A percentile compares a stretch with the other conserved stretches of the same genome.
Evolutionary conservation across 2,888 invertebrate genomes (phyloP).

Genomic region (Melanophora roralis): DNA sequence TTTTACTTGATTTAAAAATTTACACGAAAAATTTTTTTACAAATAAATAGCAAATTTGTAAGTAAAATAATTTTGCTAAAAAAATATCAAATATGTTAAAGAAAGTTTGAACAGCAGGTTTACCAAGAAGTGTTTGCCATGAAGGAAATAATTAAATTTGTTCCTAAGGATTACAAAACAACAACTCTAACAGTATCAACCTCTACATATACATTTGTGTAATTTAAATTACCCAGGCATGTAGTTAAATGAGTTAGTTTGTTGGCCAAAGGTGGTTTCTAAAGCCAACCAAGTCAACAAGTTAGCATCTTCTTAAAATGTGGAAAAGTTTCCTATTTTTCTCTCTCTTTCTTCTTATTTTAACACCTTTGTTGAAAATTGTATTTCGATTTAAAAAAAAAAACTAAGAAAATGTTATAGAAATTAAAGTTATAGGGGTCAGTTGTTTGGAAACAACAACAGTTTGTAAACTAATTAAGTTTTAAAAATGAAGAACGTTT

Average conservation of each 20-base stretch:
- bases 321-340: no score
- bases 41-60: no score
- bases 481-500: conserved; percentile 3
- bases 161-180: conserved; percentile 14
- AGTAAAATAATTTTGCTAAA: conserved; percentile 40
- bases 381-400: conserved; percentile 21
- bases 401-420: background rate
- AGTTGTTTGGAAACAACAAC: background rate
- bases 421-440: conserved; percentile 11
- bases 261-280: conserved; percentile 34
- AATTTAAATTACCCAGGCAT: background rate
- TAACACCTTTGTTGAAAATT: background rate
- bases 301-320: conserved; percentile 36
- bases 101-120: conserved; percentile 48
- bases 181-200: background rate
- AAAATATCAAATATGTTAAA: background rate
- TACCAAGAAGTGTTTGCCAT: conserved; percentile 31
- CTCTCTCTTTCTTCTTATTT: conserved; percentile 19
- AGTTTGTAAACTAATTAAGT: conserved; percentile 51
- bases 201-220: background rate
- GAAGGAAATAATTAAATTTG: conserved; percentile 13
- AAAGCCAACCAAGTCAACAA: conserved; percentile 52
- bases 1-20: background rate
- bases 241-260: conserved; percentile 3
- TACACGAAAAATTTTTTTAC: conserved; percentile 29